phyloP scores from a whole-genome alignment of 2,113 vertebrate genomes.

The Prunella fulvescens region DNA sequence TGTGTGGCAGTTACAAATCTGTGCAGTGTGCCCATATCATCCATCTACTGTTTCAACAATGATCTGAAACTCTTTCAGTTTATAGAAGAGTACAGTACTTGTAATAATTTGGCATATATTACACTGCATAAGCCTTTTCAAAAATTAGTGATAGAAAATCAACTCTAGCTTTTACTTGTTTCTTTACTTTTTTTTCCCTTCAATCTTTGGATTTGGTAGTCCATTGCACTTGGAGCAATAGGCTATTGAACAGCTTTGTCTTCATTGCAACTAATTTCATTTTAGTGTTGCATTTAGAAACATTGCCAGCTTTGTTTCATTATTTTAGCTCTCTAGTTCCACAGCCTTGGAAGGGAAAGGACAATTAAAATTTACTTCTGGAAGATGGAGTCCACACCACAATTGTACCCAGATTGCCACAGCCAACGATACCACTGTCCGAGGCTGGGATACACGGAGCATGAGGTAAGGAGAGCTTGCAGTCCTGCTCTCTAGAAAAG shows the following conservation, averaged over 20 bases:
- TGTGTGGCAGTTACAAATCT: background rate
- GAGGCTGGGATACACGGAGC: conserved; percentile 93
- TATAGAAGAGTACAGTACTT: background rate
- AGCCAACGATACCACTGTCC: conserved; percentile 88
- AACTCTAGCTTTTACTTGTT: background rate
- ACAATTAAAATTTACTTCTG: conserved; percentile 92
- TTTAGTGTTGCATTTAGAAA: background rate
- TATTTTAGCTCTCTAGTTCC: conserved; percentile 84
- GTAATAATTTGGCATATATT: background rate
- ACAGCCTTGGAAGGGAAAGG: conserved; percentile 92
- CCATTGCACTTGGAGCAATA: background rate
- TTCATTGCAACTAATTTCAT: background rate
- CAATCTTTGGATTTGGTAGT: background rate
- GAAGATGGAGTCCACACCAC: conserved; percentile 97
- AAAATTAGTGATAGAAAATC: background rate
- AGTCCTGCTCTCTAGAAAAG: background rate
- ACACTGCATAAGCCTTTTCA: background rate
- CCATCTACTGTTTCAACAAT: background rate
- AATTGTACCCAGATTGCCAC: conserved; percentile 95
- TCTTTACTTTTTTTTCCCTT: background rate
- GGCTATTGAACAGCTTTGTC: background rate
- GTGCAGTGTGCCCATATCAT: background rate
- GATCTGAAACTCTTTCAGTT: background rate
- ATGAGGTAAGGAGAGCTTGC: conserved; percentile 83
- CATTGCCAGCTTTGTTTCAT: background rate